Evolutionary conservation across 2,888 invertebrate genomes (phyloP), one percentile per base, ranked within the genome.

Genomic region (Protophormia terraenovae): DNA sequence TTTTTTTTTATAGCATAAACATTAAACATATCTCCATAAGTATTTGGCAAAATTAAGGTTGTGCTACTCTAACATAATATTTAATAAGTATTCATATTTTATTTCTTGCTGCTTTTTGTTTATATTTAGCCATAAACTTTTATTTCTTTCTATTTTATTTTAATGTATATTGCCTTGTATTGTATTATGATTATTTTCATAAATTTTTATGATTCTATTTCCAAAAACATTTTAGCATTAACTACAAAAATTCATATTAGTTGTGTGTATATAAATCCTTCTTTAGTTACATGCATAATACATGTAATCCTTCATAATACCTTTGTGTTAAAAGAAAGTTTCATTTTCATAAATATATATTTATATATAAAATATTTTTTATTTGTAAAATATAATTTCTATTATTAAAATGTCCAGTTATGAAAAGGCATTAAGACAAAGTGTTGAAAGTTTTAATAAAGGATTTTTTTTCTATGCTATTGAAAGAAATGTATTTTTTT

Each of bases 131-230:
- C 38, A 62, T 62, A 38, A 62, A 22, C 5, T 47, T 47, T 66
- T 66, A 53, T 53, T 24, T 24, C 24, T 3, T 14, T 53, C 8
- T 19, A 1, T 2, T 53, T 24, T 12, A 53, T 47, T 29, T 66
- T 27, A 47, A 19, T 66, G 45, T 5, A 7, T n/a, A 45, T 45
- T 45, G 5, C 5, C 47, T 14, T 47, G 29, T 19, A 27, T 66
- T 29, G 16, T 24, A 45, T 19, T 47, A 19, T 47, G 45, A 67
- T 29, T 67, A 67, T 47, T 67, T 67, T 32, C 32, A 47, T 67
- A 19, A 47, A 67, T 29, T 47, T 67, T 47, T 47, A 66, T 66
- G 10, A 66, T 47, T 41, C 10, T 45, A 45, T 47, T 45, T 66
- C 0, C 1, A 29, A 47, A 66, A 47, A 3, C 22, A 19, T 45